Base-by-base conservation (phyloP, 2,888 invertebrate species). In the Yponomeuta plumbellus region DNA sequence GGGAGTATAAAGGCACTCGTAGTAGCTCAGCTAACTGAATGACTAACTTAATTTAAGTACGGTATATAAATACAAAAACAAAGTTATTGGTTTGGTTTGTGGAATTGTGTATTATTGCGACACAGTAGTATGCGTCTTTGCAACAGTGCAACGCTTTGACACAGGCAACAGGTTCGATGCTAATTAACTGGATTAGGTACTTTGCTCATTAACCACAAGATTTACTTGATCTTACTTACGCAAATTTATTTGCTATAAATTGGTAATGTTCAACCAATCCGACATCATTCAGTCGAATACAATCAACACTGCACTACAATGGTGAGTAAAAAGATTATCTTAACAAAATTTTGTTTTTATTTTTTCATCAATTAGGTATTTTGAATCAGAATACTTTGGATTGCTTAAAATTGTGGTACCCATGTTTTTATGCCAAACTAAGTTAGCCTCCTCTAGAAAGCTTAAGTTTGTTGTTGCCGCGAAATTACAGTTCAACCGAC, bases 181-280 rank as follows among this genome's bases (percentile, higher is more conserved):
- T 26, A 61, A 34, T 58, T 58, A 64, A 64, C 56, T 57, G 23
- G 64, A 64, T 64, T 21, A n/a, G n/a, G n/a, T n/a, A 63, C 17
- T 39, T 62, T 20, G 21, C 22, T 34, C 34, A 21, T 44, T 63
- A 63, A 52, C 40, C 21, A 63, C 20, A 44, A 20, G 3, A 63
- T 22, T 13, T 34, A 62, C 34, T 22, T 62, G 17, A 34, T 62
- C 34, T 34, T 34, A 52, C 11, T 39, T 6, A 3, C 21, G 22
- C 21, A 1, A 44, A 44, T 44, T 34, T 63, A 11, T 63, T 64
- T 56, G 26, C 26, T 64, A 64, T 64, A 64, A 64, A 64, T n/a
- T 64, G 64, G 3, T 13, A 57, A 56, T n/a, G 4, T 22, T 26
- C n/a, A n/a, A 56, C 22, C 26, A 20, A 26, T 26, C 26, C 8